phyloP scores from a whole-genome alignment of 1,140 invertebrate genomes.

The Aphidius ervi region DNA sequence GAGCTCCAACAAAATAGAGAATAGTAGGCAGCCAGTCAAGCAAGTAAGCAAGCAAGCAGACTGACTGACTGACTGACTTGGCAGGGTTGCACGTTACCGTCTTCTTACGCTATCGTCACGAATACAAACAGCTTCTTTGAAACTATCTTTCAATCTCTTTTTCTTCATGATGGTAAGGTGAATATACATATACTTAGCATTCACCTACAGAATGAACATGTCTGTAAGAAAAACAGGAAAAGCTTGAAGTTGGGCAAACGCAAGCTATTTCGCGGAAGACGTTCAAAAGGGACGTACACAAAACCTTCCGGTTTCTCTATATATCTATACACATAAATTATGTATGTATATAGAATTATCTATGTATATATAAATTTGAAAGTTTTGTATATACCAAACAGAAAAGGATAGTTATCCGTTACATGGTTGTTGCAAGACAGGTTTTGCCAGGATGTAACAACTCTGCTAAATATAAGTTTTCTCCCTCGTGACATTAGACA shows the following conservation, averaged over 20 bases:
- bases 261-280: slow-evolving; percentile 8
- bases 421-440: background rate
- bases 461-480: slow-evolving; percentile 26
- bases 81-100: slow-evolving; percentile 51
- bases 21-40: slow-evolving; percentile 28
- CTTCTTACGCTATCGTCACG: slow-evolving; percentile 50
- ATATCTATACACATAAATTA: slow-evolving; percentile 14
- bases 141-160: slow-evolving; percentile 22
- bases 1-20: background rate
- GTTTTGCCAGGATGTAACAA: slow-evolving; percentile 10
- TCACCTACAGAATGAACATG: too few species aligned
- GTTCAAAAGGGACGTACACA: slow-evolving; percentile 23
- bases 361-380: background rate
- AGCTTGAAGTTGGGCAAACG: too few species aligned
- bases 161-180: slow-evolving; percentile 5
- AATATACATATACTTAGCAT: too few species aligned
- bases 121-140: slow-evolving; percentile 46
- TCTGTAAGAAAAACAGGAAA: too few species aligned
- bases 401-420: too few species aligned
- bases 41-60: slow-evolving; percentile 29
- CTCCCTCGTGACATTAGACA: slow-evolving; percentile 11
- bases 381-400: too few species aligned
- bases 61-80: slow-evolving; percentile 27
- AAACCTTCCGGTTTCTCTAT: slow-evolving; percentile 24
- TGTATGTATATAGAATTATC: slow-evolving; percentile 16